Evolutionary conservation across 2,888 invertebrate species (phyloP).

Genomic region (Spilarctia lutea): DNA sequence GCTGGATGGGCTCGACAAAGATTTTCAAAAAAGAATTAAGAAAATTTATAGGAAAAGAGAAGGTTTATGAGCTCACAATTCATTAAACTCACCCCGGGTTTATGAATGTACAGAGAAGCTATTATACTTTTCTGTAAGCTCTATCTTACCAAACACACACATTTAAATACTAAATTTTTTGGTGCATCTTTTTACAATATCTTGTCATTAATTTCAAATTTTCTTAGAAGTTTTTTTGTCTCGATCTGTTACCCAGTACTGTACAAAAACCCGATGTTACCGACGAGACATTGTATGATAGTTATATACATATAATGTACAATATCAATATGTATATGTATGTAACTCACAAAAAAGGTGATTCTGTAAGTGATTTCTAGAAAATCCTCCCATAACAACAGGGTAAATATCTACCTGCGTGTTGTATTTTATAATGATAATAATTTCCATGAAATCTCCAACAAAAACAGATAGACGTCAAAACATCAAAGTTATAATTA

Average conservation of each 20-base stretch:
- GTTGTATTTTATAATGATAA: neutral
- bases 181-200: too few relatives aligned
- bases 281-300: too few relatives aligned
- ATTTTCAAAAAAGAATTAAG: too few relatives aligned
- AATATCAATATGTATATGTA: neutral
- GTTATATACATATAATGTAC: neutral
- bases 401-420: neutral
- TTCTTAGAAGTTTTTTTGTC: neutral
- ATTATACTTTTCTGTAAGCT: too few relatives aligned
- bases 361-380: neutral
- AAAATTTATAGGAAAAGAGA: too few relatives aligned
- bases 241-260: neutral
- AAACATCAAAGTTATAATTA: slow-evolving; percentile 4
- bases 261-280: neutral
- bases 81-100: too few relatives aligned
- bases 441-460: neutral
- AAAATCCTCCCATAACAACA: neutral
- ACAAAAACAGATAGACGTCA: neutral
- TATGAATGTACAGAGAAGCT: too few relatives aligned
- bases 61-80: too few relatives aligned
- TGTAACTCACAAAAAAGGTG: neutral
- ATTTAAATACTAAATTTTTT: too few relatives aligned
- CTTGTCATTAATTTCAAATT: too few relatives aligned
- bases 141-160: too few relatives aligned
- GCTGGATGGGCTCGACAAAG: too few relatives aligned